Evolutionary conservation across 2,797 vertebrate species (phyloP).

Genomic region (Linurgus olivaceus): DNA sequence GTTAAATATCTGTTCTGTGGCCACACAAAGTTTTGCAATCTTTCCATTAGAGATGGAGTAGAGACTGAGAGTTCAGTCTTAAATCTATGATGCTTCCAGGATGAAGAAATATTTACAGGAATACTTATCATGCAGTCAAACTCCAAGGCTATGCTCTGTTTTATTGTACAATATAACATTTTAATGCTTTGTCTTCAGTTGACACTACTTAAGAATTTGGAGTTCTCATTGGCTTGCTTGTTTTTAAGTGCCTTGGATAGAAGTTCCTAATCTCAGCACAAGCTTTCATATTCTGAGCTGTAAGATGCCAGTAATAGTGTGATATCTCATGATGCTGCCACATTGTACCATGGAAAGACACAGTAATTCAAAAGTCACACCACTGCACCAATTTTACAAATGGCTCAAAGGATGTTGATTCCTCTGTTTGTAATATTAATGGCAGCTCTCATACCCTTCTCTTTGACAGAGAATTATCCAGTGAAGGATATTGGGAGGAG

Average conservation of each 20-base stretch:
- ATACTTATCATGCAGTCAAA: background rate
- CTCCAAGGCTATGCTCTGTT: background rate
- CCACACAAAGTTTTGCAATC: background rate
- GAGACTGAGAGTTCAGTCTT: background rate
- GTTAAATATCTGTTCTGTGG: background rate
- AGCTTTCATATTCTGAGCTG: background rate
- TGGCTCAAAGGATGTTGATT: background rate
- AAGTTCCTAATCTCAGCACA: background rate
- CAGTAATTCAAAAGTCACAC: background rate
- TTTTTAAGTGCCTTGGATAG: background rate
- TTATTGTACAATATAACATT: background rate
- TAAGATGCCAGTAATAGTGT: background rate
- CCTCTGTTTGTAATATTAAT: background rate
- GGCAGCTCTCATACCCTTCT: background rate
- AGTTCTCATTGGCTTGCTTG: background rate
- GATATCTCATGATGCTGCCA: background rate
- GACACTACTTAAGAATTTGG: background rate
- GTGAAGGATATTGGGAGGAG: background rate
- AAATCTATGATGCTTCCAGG: background rate
- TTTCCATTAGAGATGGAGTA: background rate
- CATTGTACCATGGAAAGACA: background rate
- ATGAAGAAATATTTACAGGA: background rate
- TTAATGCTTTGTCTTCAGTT: background rate
- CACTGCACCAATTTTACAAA: background rate
- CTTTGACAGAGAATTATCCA: background rate